Evolutionary conservation across 2,113 vertebrate genomes (phyloP).

Genomic region (Atherinomorus stipes): DNA sequence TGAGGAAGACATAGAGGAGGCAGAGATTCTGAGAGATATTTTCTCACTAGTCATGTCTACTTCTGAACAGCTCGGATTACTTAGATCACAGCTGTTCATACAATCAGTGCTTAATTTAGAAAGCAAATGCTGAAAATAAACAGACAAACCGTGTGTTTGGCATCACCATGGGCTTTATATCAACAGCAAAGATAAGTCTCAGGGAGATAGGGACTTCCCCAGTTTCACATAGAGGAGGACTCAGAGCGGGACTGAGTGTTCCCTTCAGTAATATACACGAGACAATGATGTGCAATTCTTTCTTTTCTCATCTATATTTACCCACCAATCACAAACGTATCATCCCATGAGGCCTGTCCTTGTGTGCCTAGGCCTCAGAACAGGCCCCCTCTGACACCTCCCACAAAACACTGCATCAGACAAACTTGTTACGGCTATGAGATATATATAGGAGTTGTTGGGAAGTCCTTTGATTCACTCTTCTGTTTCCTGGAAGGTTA

Average conservation of each 20-base stretch:
- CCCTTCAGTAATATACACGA: constrained; percentile 40
- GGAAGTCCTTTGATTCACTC: constrained; percentile 62
- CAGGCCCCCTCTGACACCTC: constrained; percentile 27
- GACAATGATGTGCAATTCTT: constrained; percentile 58
- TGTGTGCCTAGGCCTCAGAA: constrained; percentile 58
- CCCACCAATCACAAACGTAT: constrained; percentile 47
- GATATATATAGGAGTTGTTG: constrained; percentile 63
- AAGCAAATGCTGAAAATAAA: constrained; percentile 61
- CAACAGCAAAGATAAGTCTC: constrained; percentile 35
- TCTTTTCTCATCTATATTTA: constrained; percentile 75
- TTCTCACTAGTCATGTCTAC: constrained; percentile 51
- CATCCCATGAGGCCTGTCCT: constrained; percentile 49
- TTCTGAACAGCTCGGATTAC: constrained; percentile 59
- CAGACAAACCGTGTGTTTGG: constrained; percentile 56
- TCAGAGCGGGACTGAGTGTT: constrained; percentile 35
- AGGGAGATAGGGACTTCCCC: constrained; percentile 68
- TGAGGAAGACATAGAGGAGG: background rate
- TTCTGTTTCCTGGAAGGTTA: constrained; percentile 24
- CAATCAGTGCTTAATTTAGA: constrained; percentile 71
- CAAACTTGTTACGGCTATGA: constrained; percentile 9
- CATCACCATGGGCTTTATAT: constrained; percentile 58
- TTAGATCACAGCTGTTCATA: constrained; percentile 69
- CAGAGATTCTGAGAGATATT: constrained; percentile 19
- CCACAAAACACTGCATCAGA: constrained; percentile 13
- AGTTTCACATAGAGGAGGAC: constrained; percentile 43